Conservation (phyloP, 2,888 invertebrate species). For the Tromatobia lineatoria region DNA sequence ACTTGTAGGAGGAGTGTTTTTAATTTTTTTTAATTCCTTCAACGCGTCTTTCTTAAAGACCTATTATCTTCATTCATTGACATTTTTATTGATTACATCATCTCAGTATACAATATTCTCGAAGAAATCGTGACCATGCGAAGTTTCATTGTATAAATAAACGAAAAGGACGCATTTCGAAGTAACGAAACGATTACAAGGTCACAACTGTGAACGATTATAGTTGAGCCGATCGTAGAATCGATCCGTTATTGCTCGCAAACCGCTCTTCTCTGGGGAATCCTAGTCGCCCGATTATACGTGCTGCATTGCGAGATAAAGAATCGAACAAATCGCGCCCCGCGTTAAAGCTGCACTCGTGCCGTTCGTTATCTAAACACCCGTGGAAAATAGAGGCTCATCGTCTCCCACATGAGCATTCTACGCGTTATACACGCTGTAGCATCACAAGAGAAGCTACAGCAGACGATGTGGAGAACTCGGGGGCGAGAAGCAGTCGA, state of each 20-base stretch:
- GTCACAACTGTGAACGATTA: background rate
- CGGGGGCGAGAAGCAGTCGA: constrained; percentile 46
- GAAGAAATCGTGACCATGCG: too few species aligned
- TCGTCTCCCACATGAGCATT: constrained; percentile 47
- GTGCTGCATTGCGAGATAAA: constrained; percentile 56
- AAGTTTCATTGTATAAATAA: too few species aligned
- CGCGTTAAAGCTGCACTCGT: constrained; percentile 56
- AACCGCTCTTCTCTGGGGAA: constrained; percentile 40
- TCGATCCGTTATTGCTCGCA: constrained; percentile 57
- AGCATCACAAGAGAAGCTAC: constrained; percentile 18
- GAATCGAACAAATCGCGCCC: constrained; percentile 65
- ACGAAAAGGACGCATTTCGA: too few species aligned
- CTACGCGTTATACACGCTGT: constrained; percentile 24
- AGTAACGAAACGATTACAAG: too few species aligned
- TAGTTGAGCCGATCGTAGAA: constrained; percentile 29
- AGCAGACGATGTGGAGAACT: constrained; percentile 23
- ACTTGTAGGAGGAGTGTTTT: too few species aligned
- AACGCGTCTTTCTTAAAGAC: too few species aligned
- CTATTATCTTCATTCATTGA: too few species aligned
- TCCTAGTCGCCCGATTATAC: constrained; percentile 49
- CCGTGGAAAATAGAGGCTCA: constrained; percentile 68
- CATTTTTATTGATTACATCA: too few species aligned
- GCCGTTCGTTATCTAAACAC: constrained; percentile 72
- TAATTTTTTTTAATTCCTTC: too few species aligned
- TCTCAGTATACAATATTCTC: too few species aligned